Base-by-base conservation (phyloP, 2,888 invertebrate species). In the Agrochola circellaris region DNA sequence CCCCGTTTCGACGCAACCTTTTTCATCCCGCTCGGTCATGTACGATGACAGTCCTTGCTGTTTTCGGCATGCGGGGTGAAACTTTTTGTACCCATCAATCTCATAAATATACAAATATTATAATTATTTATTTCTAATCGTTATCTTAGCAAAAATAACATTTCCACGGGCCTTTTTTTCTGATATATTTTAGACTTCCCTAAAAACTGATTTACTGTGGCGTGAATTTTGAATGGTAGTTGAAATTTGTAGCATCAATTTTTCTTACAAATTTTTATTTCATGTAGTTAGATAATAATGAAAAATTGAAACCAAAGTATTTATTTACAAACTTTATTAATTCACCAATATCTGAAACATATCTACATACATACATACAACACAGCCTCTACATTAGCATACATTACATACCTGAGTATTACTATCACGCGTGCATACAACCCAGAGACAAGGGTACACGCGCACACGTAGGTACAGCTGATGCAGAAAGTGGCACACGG, bases 401-500 rank as follows among this genome's bases (percentile, higher is more conserved):
- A 69, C 60, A 38, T 48, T 38, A 38, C 38, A 4, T 54, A 26
- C 45, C 1, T 30, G 26, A n/a, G 51, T 60, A 78, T 1, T 11
- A 70, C 68, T 73, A 60, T 38, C 60, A 68, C 71, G 77, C 73
- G 67, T 58, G 74, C 67, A 38, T 66, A 73, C 77, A 58, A 62
- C 30, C 81, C 61, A 65, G 72, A 65, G 69, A 62, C 66, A 66
- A 67, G 65, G 68, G 60, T 68, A 70, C 71, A 26, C 65, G 75
- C 78, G 71, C 66, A 74, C 65, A 69, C 61, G 77, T 77, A 61
- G 42, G 69, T 62, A 86, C 86, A 78, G 72, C 56, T 84, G 82
- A 76, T 81, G 85, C 77, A 88, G 89, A 89, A 91, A 89, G 89
- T 91, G 87, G 90, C 88, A 90, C 89, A 88, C 83, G 79, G 77